Evolutionary conservation across 1,140 invertebrate genomes (phyloP), one percentile per base, ranked within the genome.

Genomic region (Cardiocondyla obscurior): DNA sequence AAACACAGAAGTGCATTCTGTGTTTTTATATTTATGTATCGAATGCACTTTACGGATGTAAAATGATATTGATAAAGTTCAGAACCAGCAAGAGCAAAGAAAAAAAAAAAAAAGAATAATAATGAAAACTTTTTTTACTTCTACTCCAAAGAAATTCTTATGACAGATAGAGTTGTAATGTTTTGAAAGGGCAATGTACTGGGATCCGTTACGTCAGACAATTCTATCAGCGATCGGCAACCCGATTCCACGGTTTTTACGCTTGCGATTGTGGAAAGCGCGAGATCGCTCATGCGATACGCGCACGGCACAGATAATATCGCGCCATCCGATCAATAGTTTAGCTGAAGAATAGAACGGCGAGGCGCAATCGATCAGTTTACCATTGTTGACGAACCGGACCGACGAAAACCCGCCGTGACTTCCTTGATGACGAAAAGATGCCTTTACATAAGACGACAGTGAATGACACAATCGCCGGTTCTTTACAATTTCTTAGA

Each of bases 211-310:
- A 87, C 62, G 62, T 87, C 86, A 87, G 16, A 60, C 51, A 58
- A 65, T 84, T 57, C 82, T 30, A 28, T 36, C 14, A 1, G 0
- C 46, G 22, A 46, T 84, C 60, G 44, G 62, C 64, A 72, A 79
- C 39, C 81, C 51, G 19, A 69, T 55, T 60, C 53, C 25, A 58
- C 25, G 22, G 36, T 36, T 33, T 65, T 73, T 55, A 25, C 25
- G 25, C 44, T 67, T 19, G 22, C 19, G 16, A 77, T 64, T 28
- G 51, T 86, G 67, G 82, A 89, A 89, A 89, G 79, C 53, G 85
- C 51, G 49, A 77, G 72, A 85, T 85, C 70, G 46, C 51, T 86
- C 76, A 60, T 72, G 67, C 77, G 81, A 69, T 76, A 67, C 62
- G 55, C 62, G 55, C 12, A 53, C 44, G 62, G 19, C 51, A 72